A percentile compares a stretch with the other conserved stretches of the same genome.
Conservation (phyloP, 2,113 vertebrate genomes). For the Scytalopus superciliaris region DNA sequence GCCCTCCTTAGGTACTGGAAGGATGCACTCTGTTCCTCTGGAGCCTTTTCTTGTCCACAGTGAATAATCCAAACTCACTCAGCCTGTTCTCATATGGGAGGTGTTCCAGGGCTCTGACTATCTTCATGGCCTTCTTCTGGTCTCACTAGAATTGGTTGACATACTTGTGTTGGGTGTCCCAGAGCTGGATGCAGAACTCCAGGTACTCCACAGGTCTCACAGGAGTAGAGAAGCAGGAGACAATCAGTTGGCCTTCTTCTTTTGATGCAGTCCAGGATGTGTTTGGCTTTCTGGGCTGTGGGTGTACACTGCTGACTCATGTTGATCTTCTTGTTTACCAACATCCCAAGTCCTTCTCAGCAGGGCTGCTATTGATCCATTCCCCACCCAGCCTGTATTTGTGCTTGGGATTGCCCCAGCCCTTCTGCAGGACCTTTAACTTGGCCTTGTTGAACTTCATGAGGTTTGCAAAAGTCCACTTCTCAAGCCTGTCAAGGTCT, state of each 20-base stretch:
- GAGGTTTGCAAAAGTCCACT: not conserved
- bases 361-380: not conserved
- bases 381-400: not conserved
- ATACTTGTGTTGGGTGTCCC: not conserved
- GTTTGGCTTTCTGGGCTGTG: not conserved
- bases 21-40: too few species aligned
- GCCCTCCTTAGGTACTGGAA: not conserved
- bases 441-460: not conserved
- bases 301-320: accelerated
- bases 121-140: not conserved
- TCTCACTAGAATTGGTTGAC: not conserved
- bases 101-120: not conserved
- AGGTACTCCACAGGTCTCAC: not conserved
- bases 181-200: not conserved
- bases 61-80: not conserved
- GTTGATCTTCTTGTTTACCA: not conserved
- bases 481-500: not conserved
- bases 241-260: not conserved
- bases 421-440: not conserved
- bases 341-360: not conserved
- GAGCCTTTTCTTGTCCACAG: not conserved
- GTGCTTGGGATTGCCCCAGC: not conserved
- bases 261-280: not conserved
- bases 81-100: not conserved
- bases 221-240: not conserved